Percentiles rank a stretch among this genome's conserved stretches.
phyloP scores from a whole-genome alignment of 23 tunicate species.

The Diplosoma virens region DNA sequence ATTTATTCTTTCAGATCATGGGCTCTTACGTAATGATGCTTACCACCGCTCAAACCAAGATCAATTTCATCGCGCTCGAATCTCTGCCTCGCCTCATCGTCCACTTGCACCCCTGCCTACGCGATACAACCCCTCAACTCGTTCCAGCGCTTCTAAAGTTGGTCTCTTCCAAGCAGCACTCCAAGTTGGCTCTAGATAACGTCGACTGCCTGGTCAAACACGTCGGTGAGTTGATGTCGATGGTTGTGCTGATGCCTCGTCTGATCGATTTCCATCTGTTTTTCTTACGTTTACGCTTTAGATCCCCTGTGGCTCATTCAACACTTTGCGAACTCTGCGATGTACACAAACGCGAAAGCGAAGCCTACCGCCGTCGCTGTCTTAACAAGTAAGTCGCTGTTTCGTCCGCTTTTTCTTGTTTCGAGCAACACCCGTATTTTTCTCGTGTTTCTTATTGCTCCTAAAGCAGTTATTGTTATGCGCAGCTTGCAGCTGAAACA shows the following conservation, averaged over 20 bases:
- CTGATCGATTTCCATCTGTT: not conserved
- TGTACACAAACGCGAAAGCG: not conserved
- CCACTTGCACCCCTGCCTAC: slow-evolving; percentile 31
- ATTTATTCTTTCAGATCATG: slow-evolving; percentile 60
- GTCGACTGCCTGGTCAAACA: slow-evolving; percentile 29
- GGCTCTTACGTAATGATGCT: slow-evolving; percentile 57
- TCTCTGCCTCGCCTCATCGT: slow-evolving; percentile 36
- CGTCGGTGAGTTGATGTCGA: slow-evolving; percentile 59
- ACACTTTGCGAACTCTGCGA: slow-evolving; percentile 2
- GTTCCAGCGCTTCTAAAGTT: slow-evolving; percentile 66
- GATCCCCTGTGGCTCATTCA: slow-evolving; percentile 19
- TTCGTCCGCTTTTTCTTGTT: too few species aligned
- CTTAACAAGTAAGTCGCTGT: slow-evolving; percentile 9
- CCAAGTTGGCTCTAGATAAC: slow-evolving; percentile 36
- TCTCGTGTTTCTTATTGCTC: not conserved
- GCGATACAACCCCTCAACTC: slow-evolving; percentile 31
- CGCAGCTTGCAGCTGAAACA: too few species aligned
- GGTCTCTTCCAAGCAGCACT: slow-evolving; percentile 45
- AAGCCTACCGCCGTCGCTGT: slow-evolving; percentile 1
- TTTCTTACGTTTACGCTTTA: not conserved
- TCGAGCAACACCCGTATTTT: not conserved
- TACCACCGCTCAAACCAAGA: slow-evolving; percentile 72
- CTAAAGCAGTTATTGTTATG: not conserved
- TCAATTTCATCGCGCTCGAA: slow-evolving; percentile 45
- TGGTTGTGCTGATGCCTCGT: too few species aligned